Evolutionary conservation across 1,140 invertebrate species (phyloP), one percentile per base, ranked within the genome.

Genomic region (Bombus affinis): DNA sequence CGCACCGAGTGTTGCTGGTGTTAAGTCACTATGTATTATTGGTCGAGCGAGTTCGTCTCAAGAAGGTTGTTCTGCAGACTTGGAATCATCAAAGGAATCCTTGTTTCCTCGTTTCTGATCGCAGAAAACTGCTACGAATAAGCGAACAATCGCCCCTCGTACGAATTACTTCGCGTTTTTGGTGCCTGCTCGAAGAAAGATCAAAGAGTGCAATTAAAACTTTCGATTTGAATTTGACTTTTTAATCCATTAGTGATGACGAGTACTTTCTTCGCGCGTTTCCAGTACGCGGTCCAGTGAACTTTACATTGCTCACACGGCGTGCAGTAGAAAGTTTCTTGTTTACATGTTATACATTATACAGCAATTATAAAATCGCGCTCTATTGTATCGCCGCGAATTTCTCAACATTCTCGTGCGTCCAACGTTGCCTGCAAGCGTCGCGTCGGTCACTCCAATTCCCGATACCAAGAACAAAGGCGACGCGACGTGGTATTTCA

Each of bases 11-110:
- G 73, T 87, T 86, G 82, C 87, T 93, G 84, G 90, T 92, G 92
- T 93, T 90, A 93, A 93, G 91, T 93, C 92, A 90, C 92, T 93
- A 90, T 85, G 76, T 91, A 88, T 93, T 90, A 90, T 93, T 92
- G 91, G 87, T 79, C 87, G 79, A 87, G 75, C 83, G 75, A 86
- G 81, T 77, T 83, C 81, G 77, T 76, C 75, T 86, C 80, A 78
- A 90, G 80, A 65, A 90, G 81, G 82, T 84, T 77, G 74, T 81
- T 84, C 77, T 88, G 71, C 66, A 76, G 81, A 65, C 72, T 47
- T 44, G 62, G 65, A 85, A 57, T 84, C 65, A 25, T 83, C 76
- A 71, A 84, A 84, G 59, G 88, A 87, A 39, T 83, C 76, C 57
- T 83, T 82, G 44, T 81, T 83, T 78, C 77, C 73, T 35, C 18